phyloP scores from a whole-genome alignment of 2,888 invertebrate species.

The Philereme transversata region DNA sequence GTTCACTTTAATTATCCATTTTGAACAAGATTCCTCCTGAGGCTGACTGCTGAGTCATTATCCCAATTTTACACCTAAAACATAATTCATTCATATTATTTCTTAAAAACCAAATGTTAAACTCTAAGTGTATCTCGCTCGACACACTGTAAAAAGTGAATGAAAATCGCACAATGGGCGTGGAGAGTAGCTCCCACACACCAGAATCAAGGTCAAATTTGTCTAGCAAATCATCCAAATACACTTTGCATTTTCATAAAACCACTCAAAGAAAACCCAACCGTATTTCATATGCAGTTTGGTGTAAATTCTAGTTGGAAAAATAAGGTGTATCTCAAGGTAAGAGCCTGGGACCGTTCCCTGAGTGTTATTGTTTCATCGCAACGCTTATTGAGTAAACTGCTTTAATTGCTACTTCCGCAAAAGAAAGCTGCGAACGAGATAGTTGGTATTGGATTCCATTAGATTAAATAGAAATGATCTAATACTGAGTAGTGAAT shows the following conservation, averaged over 20 bases:
- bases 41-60: no score
- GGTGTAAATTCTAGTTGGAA: constrained; percentile 26
- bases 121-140: constrained; percentile 48
- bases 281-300: constrained; percentile 30
- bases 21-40: no score
- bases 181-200: constrained; percentile 68
- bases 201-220: constrained; percentile 77
- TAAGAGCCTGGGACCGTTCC: constrained; percentile 74
- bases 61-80: not conserved
- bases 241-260: constrained; percentile 47
- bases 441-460: constrained; percentile 34
- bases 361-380: constrained; percentile 73
- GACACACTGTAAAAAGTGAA: constrained; percentile 68
- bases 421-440: constrained; percentile 52
- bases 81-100: not conserved
- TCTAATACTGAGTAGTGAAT: no score
- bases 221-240: constrained; percentile 71
- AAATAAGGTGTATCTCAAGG: constrained; percentile 51
- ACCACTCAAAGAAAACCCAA: constrained; percentile 29
- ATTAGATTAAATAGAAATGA: constrained; percentile 4
- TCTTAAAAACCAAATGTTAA: constrained; percentile 3
- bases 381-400: constrained; percentile 55
- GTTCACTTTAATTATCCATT: no score
- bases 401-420: constrained; percentile 77
- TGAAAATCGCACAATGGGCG: constrained; percentile 68